A percentile compares a stretch with the other conserved stretches of the same genome.
phyloP scores from a whole-genome alignment of 2,797 vertebrate species.

The Aeoliscus strigatus region DNA sequence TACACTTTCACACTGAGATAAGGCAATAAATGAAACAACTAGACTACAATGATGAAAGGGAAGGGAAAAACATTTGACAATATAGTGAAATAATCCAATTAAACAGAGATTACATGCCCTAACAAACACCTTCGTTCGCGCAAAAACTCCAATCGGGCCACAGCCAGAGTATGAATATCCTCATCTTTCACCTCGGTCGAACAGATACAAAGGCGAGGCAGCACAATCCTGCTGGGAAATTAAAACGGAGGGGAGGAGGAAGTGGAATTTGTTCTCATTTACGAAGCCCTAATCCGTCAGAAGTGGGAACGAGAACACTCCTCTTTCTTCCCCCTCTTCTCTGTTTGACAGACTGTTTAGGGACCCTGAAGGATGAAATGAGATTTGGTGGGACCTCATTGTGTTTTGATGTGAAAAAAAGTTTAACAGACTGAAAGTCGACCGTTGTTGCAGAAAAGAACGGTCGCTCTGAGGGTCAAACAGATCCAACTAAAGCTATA shows the following conservation, averaged over 20 bases:
- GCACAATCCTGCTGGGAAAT: slow-evolving; percentile 63
- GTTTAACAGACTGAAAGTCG: slow-evolving; percentile 21
- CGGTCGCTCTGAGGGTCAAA: slow-evolving; percentile 10
- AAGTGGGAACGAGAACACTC: slow-evolving; percentile 17
- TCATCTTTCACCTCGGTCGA: slow-evolving; percentile 52
- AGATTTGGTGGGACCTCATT: slow-evolving; percentile 39
- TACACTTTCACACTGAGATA: too few relatives aligned
- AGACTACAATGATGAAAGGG: neutral
- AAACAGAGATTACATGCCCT: slow-evolving; percentile 13
- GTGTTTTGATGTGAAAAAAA: slow-evolving; percentile 22
- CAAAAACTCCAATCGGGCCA: slow-evolving; percentile 43
- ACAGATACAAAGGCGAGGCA: slow-evolving; percentile 35
- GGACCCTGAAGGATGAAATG: slow-evolving; percentile 43
- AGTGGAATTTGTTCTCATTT: slow-evolving; percentile 64
- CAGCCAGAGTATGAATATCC: slow-evolving; percentile 37
- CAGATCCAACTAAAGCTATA: neutral
- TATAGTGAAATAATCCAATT: slow-evolving; percentile 22
- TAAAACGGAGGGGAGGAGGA: slow-evolving; percentile 53
- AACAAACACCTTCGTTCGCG: slow-evolving; percentile 2
- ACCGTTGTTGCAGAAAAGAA: slow-evolving; percentile 1
- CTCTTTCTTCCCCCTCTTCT: too few relatives aligned
- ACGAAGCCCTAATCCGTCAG: slow-evolving; percentile 51
- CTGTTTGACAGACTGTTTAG: too few relatives aligned
- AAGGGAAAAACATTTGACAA: too few relatives aligned
- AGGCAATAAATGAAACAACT: too few relatives aligned